Base-by-base conservation (phyloP, 2,797 vertebrate genomes). In the Antennarius maculatus region DNA sequence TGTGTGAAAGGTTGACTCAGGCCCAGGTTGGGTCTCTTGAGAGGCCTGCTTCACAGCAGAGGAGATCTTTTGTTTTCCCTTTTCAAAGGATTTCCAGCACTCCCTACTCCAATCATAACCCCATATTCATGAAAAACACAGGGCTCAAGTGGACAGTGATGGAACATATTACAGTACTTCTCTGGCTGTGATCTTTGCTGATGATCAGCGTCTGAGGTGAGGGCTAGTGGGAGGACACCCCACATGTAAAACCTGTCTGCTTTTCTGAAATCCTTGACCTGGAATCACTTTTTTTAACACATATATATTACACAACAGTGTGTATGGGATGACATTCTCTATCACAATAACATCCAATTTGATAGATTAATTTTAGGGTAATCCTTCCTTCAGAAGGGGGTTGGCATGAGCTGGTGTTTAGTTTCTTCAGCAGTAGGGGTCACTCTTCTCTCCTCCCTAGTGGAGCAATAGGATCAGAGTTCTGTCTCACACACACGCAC, bases 371-470 rank as follows among this genome's bases (percentile, higher is more conserved):
- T 57, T 60, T 47, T 57, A 10, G 15, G 29, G 12, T 55, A 16
- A 59, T 29, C 57, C 1, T 3, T 67, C 5, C 7, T 46, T 54
- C 23, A 42, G 34, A 47, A 2, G 16, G 2, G 17, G 51, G 27
- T 43, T 62, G 48, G 29, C 10, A 4, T 18, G 18, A 54, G 66
- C 31, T 68, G 81, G 62, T 82, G 69, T 87, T 62, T 53, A 54
- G 55, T 55, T 53, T 66, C 76, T 84, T 54, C 60, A 75, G 88
- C 93, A 94, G 93, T 91, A 93, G 93, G 88, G 91, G 93, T 92
- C 92, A 90, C 86, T 91, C 87, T 93, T 92, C 83, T 86, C 90
- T 92, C 88, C 91, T 86, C 67, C 69, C 80, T 62, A 1, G 49
- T 73, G 57, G 11, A 68, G 17, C 46, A 59, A 61, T 72, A 28